These are phyloP conservation scores for Microtus pennsylvanicus DNA, from an alignment of 2,113 vertebrate genomes.

Conservation along the genomic window DNA sequence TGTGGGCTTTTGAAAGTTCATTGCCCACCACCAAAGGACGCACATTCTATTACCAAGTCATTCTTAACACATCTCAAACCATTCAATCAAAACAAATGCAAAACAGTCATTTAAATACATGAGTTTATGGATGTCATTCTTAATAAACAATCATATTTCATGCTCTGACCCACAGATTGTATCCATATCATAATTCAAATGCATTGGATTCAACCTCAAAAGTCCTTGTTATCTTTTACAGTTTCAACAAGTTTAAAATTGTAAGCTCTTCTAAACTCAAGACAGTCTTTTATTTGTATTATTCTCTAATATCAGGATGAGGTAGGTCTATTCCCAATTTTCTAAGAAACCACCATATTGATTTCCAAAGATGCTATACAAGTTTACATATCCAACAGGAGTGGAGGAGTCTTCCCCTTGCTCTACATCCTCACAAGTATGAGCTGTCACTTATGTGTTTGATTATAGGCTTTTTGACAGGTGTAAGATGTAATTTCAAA, in stretches of 20 bases:
- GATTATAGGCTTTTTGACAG: too few relatives aligned
- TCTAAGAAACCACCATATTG: too few relatives aligned
- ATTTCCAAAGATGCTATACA: too few relatives aligned
- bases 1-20: too few relatives aligned
- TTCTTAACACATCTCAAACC: neutral
- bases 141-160: neutral
- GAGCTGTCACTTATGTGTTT: too few relatives aligned
- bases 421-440: too few relatives aligned
- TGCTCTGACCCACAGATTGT: neutral
- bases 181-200: neutral
- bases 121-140: neutral
- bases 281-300: neutral
- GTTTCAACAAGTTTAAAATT: neutral
- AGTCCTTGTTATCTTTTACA: neutral
- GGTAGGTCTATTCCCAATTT: too few relatives aligned
- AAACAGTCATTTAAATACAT: neutral
- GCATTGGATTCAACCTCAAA: neutral
- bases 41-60: too few relatives aligned
- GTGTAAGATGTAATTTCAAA: too few relatives aligned
- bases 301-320: neutral
- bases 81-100: neutral
- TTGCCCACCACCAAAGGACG: too few relatives aligned
- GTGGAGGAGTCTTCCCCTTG: too few relatives aligned
- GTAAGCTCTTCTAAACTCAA: neutral
- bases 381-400: too few relatives aligned